Evolutionary conservation across 2,888 invertebrate genomes (phyloP), one percentile per base, ranked within the genome.

Genomic region (Drosophila kambysellisi): DNA sequence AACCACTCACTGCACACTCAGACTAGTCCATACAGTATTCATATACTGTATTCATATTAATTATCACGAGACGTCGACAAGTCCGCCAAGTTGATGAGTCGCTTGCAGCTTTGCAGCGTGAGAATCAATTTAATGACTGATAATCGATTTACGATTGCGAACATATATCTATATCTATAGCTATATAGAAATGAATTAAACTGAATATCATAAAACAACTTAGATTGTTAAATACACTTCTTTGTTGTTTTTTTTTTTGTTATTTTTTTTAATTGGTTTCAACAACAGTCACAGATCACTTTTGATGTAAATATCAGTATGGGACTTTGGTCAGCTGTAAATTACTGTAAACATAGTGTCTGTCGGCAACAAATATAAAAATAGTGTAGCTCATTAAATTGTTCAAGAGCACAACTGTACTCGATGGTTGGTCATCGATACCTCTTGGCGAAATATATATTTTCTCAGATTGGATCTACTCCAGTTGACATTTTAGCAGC

Each of bases 21-120:
- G 30, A 46, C 54, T 53, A 61, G 29, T 64, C 32, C 15, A 51
- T 32, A 46, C 52, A 46, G 32, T 46, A 51, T 39, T 25, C 25
- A 25, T 12, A 51, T 32, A 46, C 52, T 39, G 32, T 46, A 51
- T 39, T 71, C 61, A 62, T 66, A 77, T 72, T 75, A 75, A 77
- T 75, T 70, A 70, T 43, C 11, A 25, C 35, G 37, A 68, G 54
- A 54, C 69, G 33, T 68, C 69, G 56, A 33, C 67, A 37, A 59
- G 32, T 63, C 15, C 33, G 48, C 15, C 53, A 43, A 30, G 11
- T 50, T 57, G 50, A 57, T 58, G 52, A 59, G 50, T 35, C 6
- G 30, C 11, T 46, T 15, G 46, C 25, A 25, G 25, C 46, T 15
- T 29, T 33, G 54, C 12, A 29, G 52, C 46, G 75, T 59, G 69